These are phyloP conservation scores for Tenualosa thibaudeaui DNA, from an alignment of 2,797 vertebrate species.

Conservation along the genomic window DNA sequence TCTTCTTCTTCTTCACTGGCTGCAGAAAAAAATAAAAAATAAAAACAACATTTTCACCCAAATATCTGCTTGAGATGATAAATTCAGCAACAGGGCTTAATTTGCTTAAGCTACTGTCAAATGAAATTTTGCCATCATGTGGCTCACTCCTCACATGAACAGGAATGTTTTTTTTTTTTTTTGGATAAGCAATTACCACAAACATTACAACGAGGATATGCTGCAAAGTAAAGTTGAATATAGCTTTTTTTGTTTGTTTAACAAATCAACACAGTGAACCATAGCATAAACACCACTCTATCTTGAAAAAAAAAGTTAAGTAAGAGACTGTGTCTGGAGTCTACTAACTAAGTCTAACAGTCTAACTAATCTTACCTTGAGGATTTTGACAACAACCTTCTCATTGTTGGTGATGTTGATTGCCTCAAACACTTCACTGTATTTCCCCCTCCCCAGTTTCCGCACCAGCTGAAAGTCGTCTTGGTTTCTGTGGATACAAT, in stretches of 20 bases:
- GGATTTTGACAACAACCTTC: conserved; percentile 83
- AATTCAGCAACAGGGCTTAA: not conserved
- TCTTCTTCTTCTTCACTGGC: conserved; percentile 99
- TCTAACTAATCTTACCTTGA: conserved; percentile 68
- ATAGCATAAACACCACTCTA: not conserved
- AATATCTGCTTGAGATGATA: not conserved
- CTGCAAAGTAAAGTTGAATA: not conserved
- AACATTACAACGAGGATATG: not conserved
- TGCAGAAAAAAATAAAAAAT: conserved; percentile 53
- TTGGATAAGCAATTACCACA: not conserved
- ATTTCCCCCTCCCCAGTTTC: conserved; percentile 81
- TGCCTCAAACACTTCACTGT: conserved; percentile 83
- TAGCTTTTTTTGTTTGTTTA: not conserved
- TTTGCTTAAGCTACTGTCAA: too few relatives aligned
- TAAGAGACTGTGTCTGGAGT: not conserved
- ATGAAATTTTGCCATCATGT: not conserved
- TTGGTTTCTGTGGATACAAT: conserved; percentile 69
- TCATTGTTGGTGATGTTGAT: conserved; percentile 85
- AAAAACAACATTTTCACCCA: not conserved
- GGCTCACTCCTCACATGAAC: not conserved
- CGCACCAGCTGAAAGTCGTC: conserved; percentile 82
- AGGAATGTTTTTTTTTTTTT: not conserved
- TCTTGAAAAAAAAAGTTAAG: not conserved
- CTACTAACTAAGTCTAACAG: too few relatives aligned
- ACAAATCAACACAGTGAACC: not conserved